Base-by-base conservation (phyloP, 2,888 invertebrate genomes). In the Uloborus plumipes region DNA sequence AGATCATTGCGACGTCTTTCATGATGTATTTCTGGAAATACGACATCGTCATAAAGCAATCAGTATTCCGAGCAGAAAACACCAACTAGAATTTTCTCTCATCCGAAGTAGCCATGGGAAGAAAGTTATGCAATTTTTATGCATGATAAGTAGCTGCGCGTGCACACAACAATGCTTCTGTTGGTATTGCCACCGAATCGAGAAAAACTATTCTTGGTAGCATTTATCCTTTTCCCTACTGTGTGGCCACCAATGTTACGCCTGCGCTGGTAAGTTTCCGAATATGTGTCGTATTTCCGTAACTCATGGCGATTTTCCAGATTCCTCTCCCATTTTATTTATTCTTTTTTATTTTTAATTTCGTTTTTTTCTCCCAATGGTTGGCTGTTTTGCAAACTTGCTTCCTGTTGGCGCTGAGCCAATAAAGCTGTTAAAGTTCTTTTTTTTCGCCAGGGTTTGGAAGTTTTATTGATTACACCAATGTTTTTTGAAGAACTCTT, bases 321-420 rank as follows among this genome's bases (percentile, higher is more conserved):
- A 66, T 51, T 66, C 39, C 51, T 20, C 20, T 66, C 49, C 39
- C 15, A 16, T 49, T 66, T 51, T 66, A 66, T 66, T 51, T 66
- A 49, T 66, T 49, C 16, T 14, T 49, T 18, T 47, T 39, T 11
- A 65, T n/a, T 13, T n/a, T 64, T 64, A 64, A 64, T n/a, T 62
- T 31, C 2, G 1, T 47, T 47, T 22, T 39, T 51, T 16, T 51
- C 26, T 16, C 55, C 11, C n/a, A 20, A 55, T 66, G 20, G 66
- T 49, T 47, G 49, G 22, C 16, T 22, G 66, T 26, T 20, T 66
- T 66, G 66, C 16, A 66, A 49, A 51, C 18, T 50, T 51, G 49
- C 66, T 66, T 66, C 66, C 66, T 66, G 66, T 66, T 66, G 66
- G 66, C 47, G 14, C 16, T 50, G 3, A n/a, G 47, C 66, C 66